phyloP scores from a whole-genome alignment of 2,888 invertebrate genomes.

The Mesochorus sp. region DNA sequence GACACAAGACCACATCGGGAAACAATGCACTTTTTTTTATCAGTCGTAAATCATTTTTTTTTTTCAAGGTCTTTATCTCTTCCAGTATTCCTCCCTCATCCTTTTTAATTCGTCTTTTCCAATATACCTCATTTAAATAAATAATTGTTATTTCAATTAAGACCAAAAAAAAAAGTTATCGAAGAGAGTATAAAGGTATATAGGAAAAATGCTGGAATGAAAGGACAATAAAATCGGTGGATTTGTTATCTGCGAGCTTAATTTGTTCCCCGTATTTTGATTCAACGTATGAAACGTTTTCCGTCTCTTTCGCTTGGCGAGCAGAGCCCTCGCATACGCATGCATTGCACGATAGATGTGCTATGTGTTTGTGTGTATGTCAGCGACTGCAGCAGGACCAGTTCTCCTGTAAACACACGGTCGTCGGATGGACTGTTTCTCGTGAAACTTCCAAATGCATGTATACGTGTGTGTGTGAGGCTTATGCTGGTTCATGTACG shows the following conservation, averaged over 20 bases:
- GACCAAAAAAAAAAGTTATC: too few relatives aligned
- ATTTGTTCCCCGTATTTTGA: neutral
- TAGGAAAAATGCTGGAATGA: too few relatives aligned
- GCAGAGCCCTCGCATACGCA: neutral
- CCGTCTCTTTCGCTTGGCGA: neutral
- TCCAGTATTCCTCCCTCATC: too few relatives aligned
- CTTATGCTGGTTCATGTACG: slow-evolving; percentile 19
- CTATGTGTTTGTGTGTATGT: neutral
- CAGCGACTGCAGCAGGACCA: neutral
- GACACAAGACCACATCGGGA: too few relatives aligned
- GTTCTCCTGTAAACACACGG: neutral
- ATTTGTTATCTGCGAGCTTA: too few relatives aligned
- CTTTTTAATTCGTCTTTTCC: too few relatives aligned
- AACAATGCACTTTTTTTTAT: too few relatives aligned
- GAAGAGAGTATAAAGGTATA: too few relatives aligned
- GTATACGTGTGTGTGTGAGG: neutral
- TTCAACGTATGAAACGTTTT: neutral
- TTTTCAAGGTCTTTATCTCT: neutral
- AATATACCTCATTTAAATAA: too few relatives aligned
- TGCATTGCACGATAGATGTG: too few relatives aligned
- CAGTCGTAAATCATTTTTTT: neutral
- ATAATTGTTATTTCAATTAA: too few relatives aligned
- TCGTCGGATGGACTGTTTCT: neutral
- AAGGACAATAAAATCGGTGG: too few relatives aligned
- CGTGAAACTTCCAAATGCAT: slow-evolving; percentile 3